Conservation (phyloP, 2,888 invertebrate species). For the Eupithecia inturbata region DNA sequence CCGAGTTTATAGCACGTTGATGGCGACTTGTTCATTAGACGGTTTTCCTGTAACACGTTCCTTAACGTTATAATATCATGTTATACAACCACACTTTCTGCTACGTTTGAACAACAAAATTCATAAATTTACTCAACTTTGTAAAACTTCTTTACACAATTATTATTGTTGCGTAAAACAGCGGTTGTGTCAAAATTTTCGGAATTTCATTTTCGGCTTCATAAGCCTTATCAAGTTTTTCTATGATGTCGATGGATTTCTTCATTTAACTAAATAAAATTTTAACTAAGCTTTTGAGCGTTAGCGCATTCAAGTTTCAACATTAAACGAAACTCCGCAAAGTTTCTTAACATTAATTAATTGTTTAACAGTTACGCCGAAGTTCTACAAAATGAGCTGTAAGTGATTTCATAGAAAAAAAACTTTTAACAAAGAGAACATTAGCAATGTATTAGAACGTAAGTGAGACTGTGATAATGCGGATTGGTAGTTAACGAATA, state of each 20-base stretch:
- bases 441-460: slow-evolving; percentile 59
- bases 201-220: slow-evolving; percentile 34
- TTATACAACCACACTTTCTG: not conserved
- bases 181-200: slow-evolving; percentile 23
- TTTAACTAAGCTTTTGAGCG: slow-evolving; percentile 46
- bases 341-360: slow-evolving; percentile 36
- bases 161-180: slow-evolving; percentile 19
- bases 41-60: not conserved
- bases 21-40: not conserved
- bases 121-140: slow-evolving; percentile 23
- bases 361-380: slow-evolving; percentile 36
- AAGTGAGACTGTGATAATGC: slow-evolving; percentile 59
- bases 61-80: not conserved
- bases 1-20: slow-evolving; percentile 10
- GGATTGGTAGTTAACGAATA: slow-evolving; percentile 60
- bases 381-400: slow-evolving; percentile 39
- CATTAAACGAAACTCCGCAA: slow-evolving; percentile 14
- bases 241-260: slow-evolving; percentile 45
- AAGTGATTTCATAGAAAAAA: slow-evolving; percentile 38
- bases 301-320: slow-evolving; percentile 14
- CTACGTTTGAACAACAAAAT: not conserved
- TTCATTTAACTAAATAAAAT: slow-evolving; percentile 42
- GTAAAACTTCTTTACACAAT: slow-evolving; percentile 25
- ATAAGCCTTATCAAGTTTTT: slow-evolving; percentile 38
- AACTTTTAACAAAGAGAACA: slow-evolving; percentile 31